These are phyloP conservation scores for Coptotermes formosanus DNA, from an alignment of 1,140 invertebrate genomes.

Conservation along the genomic window DNA sequence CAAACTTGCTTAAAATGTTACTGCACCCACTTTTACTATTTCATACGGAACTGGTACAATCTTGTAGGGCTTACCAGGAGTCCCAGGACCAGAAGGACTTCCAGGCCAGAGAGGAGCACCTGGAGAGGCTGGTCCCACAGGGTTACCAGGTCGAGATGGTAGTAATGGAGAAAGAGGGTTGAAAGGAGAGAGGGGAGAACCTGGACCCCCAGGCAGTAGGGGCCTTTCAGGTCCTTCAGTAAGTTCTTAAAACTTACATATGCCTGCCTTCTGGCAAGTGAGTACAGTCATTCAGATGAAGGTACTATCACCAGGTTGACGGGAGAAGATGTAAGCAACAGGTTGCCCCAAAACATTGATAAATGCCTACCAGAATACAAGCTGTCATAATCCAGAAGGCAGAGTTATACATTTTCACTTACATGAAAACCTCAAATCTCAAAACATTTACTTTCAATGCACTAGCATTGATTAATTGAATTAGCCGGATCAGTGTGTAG, in stretches of 20 bases:
- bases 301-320: too few relatives aligned
- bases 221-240: slow-evolving; percentile 43
- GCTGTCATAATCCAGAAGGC: too few relatives aligned
- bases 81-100: slow-evolving; percentile 40
- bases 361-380: too few relatives aligned
- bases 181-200: slow-evolving; percentile 39
- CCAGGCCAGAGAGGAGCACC: slow-evolving; percentile 43
- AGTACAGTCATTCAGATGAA: slow-evolving; percentile 37
- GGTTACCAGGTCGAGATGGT: slow-evolving; percentile 33
- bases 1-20: too few relatives aligned
- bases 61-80: slow-evolving; percentile 23
- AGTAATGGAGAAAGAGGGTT: slow-evolving; percentile 36
- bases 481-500: too few relatives aligned
- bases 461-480: too few relatives aligned
- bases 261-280: not conserved
- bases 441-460: too few relatives aligned
- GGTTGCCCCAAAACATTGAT: too few relatives aligned
- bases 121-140: slow-evolving; percentile 40
- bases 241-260: not conserved
- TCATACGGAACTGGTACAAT: not conserved
- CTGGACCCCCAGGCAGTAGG: slow-evolving; percentile 43
- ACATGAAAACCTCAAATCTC: too few relatives aligned
- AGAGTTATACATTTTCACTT: too few relatives aligned
- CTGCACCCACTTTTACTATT: not conserved
- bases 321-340: too few relatives aligned